phyloP scores from a whole-genome alignment of 1,140 invertebrate species.

The Drosophila micromelanica region DNA sequence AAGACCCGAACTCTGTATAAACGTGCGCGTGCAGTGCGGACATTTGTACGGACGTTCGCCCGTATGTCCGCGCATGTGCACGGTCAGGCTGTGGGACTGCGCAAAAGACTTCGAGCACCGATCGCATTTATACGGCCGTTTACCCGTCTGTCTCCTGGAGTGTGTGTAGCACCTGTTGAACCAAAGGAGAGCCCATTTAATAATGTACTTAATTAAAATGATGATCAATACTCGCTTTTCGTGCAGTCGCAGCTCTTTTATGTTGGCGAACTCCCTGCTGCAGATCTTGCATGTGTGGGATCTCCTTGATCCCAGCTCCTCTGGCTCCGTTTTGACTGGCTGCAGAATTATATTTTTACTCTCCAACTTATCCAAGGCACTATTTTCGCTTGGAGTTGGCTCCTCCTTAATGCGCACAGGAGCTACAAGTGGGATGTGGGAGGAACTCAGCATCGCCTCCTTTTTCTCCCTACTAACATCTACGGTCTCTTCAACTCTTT shows the following conservation, averaged over 20 bases:
- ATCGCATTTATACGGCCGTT: slow-evolving; percentile 1
- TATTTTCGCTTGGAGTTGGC: background rate
- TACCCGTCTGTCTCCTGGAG: background rate
- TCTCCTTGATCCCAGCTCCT: background rate
- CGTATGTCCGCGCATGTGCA: slow-evolving; percentile 2
- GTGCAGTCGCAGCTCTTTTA: background rate
- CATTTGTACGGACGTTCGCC: slow-evolving; percentile 4
- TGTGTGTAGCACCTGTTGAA: slow-evolving; percentile 1
- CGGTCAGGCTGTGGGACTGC: background rate
- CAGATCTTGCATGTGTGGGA: slow-evolving; percentile 1
- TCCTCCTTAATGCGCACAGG: background rate
- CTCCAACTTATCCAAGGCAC: background rate
- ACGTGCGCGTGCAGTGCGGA: slow-evolving; percentile 2
- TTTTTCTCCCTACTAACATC: background rate
- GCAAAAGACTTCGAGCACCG: slow-evolving; percentile 10
- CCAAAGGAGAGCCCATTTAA: background rate
- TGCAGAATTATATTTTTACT: background rate
- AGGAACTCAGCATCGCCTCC: background rate
- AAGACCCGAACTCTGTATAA: background rate
- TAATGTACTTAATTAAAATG: background rate
- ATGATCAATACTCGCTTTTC: slow-evolving; percentile 10
- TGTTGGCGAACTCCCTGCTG: background rate
- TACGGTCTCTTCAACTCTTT: background rate
- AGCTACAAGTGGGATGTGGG: background rate
- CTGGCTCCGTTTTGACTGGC: background rate